Evolutionary conservation across 2,113 vertebrate genomes (phyloP).

Genomic region (Budorcas taxicolor): DNA sequence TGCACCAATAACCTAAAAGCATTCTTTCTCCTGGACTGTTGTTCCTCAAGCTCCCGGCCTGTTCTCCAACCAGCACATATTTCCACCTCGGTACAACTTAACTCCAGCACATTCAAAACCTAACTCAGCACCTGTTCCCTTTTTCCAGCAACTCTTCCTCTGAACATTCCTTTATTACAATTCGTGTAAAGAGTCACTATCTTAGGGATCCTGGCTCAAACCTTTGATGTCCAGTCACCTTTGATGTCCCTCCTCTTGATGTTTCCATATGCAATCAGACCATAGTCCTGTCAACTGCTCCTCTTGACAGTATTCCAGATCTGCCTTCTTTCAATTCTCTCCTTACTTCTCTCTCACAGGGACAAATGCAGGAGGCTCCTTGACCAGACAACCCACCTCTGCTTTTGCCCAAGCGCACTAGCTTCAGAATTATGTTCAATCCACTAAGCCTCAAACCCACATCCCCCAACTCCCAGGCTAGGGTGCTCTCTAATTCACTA

Average conservation of each 20-base stretch:
- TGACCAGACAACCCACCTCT: not conserved
- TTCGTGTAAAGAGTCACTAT: not conserved
- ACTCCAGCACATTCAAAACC: not conserved
- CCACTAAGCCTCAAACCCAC: not conserved
- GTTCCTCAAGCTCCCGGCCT: not conserved
- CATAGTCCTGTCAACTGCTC: not conserved
- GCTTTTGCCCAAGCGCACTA: not conserved
- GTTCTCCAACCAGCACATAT: not conserved
- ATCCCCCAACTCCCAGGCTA: not conserved
- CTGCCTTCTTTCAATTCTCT: not conserved
- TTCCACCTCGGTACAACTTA: not conserved
- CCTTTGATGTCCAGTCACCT: not conserved
- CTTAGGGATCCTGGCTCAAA: not conserved
- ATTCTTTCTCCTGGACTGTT: not conserved
- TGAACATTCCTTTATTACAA: not conserved
- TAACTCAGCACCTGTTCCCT: not conserved
- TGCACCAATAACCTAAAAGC: not conserved
- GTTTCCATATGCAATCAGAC: not conserved
- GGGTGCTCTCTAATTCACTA: not conserved
- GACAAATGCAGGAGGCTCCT: not conserved
- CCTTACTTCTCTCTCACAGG: not conserved
- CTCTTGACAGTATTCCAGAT: not conserved
- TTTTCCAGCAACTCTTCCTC: not conserved
- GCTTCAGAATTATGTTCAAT: not conserved
- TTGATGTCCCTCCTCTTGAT: not conserved